These are phyloP conservation scores for Rhodophaea formosa DNA, from an alignment of 2,888 invertebrate genomes.

Conservation along the genomic window DNA sequence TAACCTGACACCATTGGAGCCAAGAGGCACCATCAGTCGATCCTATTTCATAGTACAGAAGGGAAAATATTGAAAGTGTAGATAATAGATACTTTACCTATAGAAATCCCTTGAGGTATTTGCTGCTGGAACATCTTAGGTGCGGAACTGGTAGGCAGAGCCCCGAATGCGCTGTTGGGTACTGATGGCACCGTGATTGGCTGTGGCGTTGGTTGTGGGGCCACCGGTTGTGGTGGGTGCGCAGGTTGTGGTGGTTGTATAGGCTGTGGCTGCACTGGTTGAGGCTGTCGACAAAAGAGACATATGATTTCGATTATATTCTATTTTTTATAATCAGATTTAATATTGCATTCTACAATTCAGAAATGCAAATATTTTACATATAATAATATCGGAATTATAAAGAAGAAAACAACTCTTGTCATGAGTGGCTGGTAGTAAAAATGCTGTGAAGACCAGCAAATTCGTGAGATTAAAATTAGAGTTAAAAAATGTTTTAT, in stretches of 20 bases:
- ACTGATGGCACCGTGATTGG: slow-evolving; percentile 21
- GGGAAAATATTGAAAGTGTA: neutral
- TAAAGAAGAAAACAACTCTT: no score
- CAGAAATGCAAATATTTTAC: no score
- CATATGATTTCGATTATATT: no score
- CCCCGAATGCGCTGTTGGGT: slow-evolving; percentile 2
- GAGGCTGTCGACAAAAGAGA: slow-evolving; percentile 19
- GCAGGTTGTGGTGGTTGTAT: neutral
- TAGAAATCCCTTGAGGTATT: slow-evolving; percentile 25
- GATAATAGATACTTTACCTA: slow-evolving; percentile 3
- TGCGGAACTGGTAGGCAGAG: neutral
- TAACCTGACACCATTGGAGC: no score
- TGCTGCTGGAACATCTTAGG: slow-evolving; percentile 22
- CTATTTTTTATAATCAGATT: no score
- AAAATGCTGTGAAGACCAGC: no score
- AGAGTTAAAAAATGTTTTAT: no score
- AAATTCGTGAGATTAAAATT: no score
- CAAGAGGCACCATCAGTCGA: no score
- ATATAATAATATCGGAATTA: no score
- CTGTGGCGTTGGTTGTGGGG: slow-evolving; percentile 23
- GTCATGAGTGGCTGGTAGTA: no score
- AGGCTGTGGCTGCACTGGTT: slow-evolving; percentile 21
- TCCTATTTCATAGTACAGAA: neutral
- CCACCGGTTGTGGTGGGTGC: slow-evolving; percentile 19
- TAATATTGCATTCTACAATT: no score